Base-by-base conservation (phyloP, 1,140 invertebrate genomes). In the Pseudachorutes palmiensis region DNA sequence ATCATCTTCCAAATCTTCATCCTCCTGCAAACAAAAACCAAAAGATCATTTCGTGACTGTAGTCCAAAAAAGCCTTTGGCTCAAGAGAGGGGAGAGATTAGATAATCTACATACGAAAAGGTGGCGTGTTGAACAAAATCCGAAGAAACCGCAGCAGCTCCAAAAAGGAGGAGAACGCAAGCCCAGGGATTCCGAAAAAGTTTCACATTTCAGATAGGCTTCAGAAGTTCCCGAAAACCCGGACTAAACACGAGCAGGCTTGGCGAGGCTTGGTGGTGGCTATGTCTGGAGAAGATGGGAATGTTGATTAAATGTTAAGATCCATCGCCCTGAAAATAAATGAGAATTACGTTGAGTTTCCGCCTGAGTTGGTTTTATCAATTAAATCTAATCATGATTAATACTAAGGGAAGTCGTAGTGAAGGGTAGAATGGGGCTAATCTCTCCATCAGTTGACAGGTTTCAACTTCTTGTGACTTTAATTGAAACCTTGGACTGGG, bases 121-220 rank as follows among this genome's bases (percentile, higher is more conserved):
- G 69, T 70, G 69, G 69, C 69, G 69, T 70, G 49, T 70, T 64
- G 65, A 62, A 63, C 65, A 26, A 58, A 70, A 66, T 64, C 69
- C 65, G 45, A 22, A 45, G 29, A 66, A 70, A 64, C 49, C 69
- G 69, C 64, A 70, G 41, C 49, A 69, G 57, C n/a, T 57, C 62
- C 36, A 45, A 12, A 45, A 45, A 19, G 19, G 9, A 9, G 9
- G 24, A 55, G 51, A 22, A 55, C 9, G 14, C 36, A 45, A 22
- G 24, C 24, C 5, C 51, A 55, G 24, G 51, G 51, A 22, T 45
- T 45, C 36, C n/a, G n/a, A n/a, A n/a, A n/a, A n/a, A n/a, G n/a
- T n/a, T n/a, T n/a, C n/a, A n/a, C n/a, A n/a, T n/a, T 45, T 45
- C 9, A 55, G 3, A 14, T 26, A 22, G 24, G 51, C 24, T 55